Evolutionary conservation across 2,888 invertebrate species (phyloP), one percentile per base, ranked within the genome.

Genomic region (Eupithecia exiguata): DNA sequence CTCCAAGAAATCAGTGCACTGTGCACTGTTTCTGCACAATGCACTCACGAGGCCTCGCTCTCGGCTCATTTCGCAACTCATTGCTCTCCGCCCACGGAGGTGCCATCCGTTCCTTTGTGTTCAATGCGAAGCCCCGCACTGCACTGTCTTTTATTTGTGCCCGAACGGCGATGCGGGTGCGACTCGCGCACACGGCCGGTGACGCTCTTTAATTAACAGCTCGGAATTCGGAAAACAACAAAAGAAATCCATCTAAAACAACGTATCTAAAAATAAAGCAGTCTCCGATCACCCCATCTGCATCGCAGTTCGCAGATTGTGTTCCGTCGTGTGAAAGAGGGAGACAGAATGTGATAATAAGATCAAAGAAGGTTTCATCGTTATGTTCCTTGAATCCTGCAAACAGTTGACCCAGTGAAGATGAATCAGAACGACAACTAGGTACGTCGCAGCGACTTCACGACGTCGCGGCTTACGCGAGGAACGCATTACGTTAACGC

Each of bases 401-500:
- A 53, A 53, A 4, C 21, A 35, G 61, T 18, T 68, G 75, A 72
- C 72, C 75, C 63, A 63, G 61, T 66, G 68, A 25, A 70, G 72
- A 72, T 74, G 74, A 70, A 74, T 75, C 72, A 72, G 49, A 68
- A 62, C 72, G 58, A 69, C 78, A 72, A 74, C 16, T 70, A 73
- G 5, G 58, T n/a, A n/a, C n/a, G n/a, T 72, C 66, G 58, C 7
- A 43, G 67, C 49, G 69, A 58, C 58, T 21, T 53, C 40, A 46
- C 58, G 73, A 25, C 70, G 63, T 69, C 46, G 74, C 43, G 74
- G 68, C 71, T 75, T 71, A 73, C 72, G 68, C 21, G 58, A 43
- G 68, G 49, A 63, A 69, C 72, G 77, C 78, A 78, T 78, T 77
- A 78, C 43, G 75, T 65, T 68, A 75, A 77, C 74, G 76, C 78